Base-by-base conservation (phyloP, 92 coral and sea anemone species). In the Montipora capitata region DNA sequence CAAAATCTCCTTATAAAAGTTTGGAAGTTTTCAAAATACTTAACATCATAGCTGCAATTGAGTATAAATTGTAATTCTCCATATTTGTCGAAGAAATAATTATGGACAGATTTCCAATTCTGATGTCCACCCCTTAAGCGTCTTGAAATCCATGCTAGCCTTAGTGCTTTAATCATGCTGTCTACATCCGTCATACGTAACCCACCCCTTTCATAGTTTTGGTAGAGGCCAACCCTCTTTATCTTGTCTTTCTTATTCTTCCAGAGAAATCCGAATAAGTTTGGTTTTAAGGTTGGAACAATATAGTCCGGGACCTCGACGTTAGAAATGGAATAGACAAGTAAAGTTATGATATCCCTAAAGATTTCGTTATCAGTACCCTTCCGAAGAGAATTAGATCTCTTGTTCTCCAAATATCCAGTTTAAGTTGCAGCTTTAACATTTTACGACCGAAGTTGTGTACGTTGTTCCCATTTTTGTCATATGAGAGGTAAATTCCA, bases 321-420 rank as follows among this genome's bases (percentile, higher is more conserved):
- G 45, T 51, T 81, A 61, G 77, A 67, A 45, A 61, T 57, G 64
- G 49, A 69, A 68, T 81, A 71, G 48, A 68, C 65, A 16, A 68
- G 64, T 56, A n/a, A n/a, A n/a, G n/a, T n/a, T 13, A 12, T 16
- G 76, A 67, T 49, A 83, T 74, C 56, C 72, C 88, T n/a, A 83
- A 52, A 39, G 72, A 51, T 81, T 81, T 81, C 49, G 69, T 65
- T 42, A 80, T 65, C 67, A 69, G n/a, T 13, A 80, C 62, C 43
- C 45, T 65, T 12, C 85, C 85, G 0, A 69, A 66, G 0, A 81
- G 42, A 18, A 77, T 81, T 13, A 61, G 9, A 68, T 83, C 88
- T 61, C 80, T 72, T 38, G 73, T 44, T 16, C 80, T 83, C 80
- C 80, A 83, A 40, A 83, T 83, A 56, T 69, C 77, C 61, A 79